A percentile compares a stretch with the other conserved stretches of the same genome.
Conservation (phyloP, 1,140 invertebrate species). For the Oreohelix idahoensis region DNA sequence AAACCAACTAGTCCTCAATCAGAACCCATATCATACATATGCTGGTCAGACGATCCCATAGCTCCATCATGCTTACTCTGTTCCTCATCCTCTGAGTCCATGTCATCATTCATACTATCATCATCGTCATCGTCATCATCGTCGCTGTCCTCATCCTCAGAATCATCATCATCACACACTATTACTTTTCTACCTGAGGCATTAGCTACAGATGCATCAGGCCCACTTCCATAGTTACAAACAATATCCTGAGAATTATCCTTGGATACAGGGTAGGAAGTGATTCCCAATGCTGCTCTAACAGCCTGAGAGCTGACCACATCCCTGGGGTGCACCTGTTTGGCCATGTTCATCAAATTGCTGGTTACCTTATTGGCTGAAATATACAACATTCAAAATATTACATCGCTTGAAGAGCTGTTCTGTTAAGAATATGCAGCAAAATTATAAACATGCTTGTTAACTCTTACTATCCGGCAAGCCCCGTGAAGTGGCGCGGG, state of each 20-base stretch:
- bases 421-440: too few species aligned
- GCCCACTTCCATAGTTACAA: not conserved
- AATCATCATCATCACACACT: constrained; percentile 19
- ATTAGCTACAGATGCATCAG: not conserved
- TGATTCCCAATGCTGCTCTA: constrained; percentile 34
- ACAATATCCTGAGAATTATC: not conserved
- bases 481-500: too few species aligned
- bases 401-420: not conserved
- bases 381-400: not conserved
- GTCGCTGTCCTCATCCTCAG: constrained; percentile 23
- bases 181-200: not conserved
- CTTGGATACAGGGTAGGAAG: constrained; percentile 6
- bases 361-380: constrained; percentile 33
- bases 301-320: constrained; percentile 38
- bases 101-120: constrained; percentile 22
- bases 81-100: not conserved
- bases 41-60: not conserved
- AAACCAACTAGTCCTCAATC: too few species aligned
- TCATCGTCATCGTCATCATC: constrained; percentile 28
- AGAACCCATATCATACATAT: not conserved
- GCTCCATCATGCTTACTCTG: constrained; percentile 1
- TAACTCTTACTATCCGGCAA: too few species aligned
- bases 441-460: too few species aligned
- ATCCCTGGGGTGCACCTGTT: constrained; percentile 30
- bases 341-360: constrained; percentile 31